A percentile compares a stretch with the other conserved stretches of the same genome.
These are phyloP conservation scores for Astur gentilis DNA, from an alignment of 2,113 vertebrate genomes.

Conservation along the genomic window DNA sequence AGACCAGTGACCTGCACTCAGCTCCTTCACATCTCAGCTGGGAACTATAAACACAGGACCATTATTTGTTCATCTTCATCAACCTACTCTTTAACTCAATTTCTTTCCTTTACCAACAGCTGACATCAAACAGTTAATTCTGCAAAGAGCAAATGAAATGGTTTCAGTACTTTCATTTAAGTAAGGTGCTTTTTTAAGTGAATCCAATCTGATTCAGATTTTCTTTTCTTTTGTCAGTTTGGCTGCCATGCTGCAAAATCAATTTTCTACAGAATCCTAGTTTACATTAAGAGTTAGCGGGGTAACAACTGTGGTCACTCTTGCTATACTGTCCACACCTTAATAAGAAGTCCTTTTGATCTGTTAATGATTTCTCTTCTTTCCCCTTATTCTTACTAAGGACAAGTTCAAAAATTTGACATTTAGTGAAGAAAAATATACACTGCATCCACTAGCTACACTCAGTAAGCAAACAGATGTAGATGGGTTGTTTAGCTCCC, in stretches of 20 bases:
- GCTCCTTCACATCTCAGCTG: neutral
- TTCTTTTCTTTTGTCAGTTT: neutral
- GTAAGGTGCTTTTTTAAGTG: neutral
- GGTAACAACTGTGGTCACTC: neutral
- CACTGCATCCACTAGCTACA: neutral
- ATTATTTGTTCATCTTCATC: neutral
- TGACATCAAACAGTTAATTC: neutral
- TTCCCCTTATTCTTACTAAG: neutral
- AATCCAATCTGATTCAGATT: neutral
- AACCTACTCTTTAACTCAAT: neutral
- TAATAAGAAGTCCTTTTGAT: neutral
- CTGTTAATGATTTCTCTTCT: neutral
- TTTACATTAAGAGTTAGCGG: neutral
- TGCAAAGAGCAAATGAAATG: neutral
- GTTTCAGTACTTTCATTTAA: neutral
- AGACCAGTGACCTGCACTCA: neutral
- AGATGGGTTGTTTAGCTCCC: neutral
- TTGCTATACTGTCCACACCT: neutral
- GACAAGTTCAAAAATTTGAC: neutral
- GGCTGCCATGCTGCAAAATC: neutral
- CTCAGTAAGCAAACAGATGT: neutral
- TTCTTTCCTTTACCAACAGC: neutral
- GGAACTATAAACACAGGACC: neutral
- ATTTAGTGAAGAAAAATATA: neutral
- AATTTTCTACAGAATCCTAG: neutral